Conservation (phyloP, 2,888 invertebrate genomes). For the Morpho achilles region DNA sequence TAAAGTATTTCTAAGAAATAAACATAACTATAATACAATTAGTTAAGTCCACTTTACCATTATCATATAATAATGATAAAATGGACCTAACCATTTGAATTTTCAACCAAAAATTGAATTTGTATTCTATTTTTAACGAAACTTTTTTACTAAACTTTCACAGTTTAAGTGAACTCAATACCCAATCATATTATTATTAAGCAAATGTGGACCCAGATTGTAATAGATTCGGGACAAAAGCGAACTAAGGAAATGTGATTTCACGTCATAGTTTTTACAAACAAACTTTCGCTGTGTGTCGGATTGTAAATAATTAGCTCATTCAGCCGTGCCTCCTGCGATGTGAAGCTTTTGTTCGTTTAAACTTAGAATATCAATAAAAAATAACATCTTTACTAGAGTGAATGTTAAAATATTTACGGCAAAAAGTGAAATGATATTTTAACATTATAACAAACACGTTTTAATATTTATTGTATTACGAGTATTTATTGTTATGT, state of each 20-base stretch:
- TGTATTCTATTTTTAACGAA: not conserved
- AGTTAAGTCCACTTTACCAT: too few species aligned
- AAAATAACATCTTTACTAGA: slow-evolving; percentile 34
- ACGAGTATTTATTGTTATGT: too few species aligned
- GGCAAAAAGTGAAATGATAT: too few species aligned
- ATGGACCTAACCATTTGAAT: too few species aligned
- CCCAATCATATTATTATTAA: slow-evolving; percentile 17
- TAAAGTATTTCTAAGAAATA: too few species aligned
- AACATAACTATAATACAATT: too few species aligned
- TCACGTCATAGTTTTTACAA: slow-evolving; percentile 71
- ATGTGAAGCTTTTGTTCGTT: slow-evolving; percentile 63
- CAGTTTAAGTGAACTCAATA: slow-evolving; percentile 4
- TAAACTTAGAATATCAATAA: slow-evolving; percentile 38
- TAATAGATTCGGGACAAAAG: slow-evolving; percentile 56
- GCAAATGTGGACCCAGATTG: slow-evolving; percentile 47
- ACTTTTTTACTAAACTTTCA: not conserved
- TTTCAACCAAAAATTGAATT: too few species aligned
- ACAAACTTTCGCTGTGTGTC: slow-evolving; percentile 62
- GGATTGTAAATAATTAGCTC: slow-evolving; percentile 76
- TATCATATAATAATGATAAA: too few species aligned
- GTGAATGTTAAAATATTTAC: not conserved
- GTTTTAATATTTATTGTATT: too few species aligned
- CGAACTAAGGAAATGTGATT: slow-evolving; percentile 73
- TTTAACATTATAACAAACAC: too few species aligned
- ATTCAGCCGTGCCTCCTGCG: slow-evolving; percentile 65